Percentiles rank a stretch among this genome's conserved stretches.
Conservation (phyloP, 2,113 vertebrate species). For the Leucosticte australis region DNA sequence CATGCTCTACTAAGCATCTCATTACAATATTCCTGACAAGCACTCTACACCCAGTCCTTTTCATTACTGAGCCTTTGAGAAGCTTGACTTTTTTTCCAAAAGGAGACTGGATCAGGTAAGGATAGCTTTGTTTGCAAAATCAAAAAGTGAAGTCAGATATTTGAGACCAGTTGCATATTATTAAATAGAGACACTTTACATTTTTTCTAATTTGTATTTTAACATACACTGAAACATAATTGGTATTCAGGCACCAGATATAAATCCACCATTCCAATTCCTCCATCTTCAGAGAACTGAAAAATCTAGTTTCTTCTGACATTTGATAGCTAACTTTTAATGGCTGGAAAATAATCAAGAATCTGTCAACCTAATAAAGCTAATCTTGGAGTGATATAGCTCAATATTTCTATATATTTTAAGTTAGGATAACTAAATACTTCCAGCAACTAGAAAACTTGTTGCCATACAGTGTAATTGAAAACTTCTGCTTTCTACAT, state of each 20-base stretch:
- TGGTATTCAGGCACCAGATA: not conserved
- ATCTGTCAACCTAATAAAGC: not conserved
- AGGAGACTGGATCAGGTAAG: not conserved
- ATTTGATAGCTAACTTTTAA: not conserved
- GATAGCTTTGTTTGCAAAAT: not conserved
- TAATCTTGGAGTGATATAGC: not conserved
- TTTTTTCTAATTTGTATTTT: not conserved
- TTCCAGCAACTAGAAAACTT: not conserved
- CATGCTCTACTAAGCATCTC: slow-evolving; percentile 26
- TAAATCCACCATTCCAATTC: not conserved
- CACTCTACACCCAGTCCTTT: not conserved
- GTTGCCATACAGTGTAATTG: not conserved
- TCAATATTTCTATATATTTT: not conserved
- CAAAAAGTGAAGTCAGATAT: not conserved
- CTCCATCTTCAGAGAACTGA: not conserved
- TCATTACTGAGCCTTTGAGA: not conserved
- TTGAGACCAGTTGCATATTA: not conserved
- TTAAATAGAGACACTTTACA: not conserved
- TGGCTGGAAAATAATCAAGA: not conserved
- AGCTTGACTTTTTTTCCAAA: not conserved
- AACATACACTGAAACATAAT: not conserved
- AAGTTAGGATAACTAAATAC: not conserved
- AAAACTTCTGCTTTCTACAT: not conserved
- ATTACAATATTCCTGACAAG: slow-evolving; percentile 18
- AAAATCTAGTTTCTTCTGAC: not conserved